phyloP scores from a whole-genome alignment of 23 tunicate species.

The Ciona savignyi region DNA sequence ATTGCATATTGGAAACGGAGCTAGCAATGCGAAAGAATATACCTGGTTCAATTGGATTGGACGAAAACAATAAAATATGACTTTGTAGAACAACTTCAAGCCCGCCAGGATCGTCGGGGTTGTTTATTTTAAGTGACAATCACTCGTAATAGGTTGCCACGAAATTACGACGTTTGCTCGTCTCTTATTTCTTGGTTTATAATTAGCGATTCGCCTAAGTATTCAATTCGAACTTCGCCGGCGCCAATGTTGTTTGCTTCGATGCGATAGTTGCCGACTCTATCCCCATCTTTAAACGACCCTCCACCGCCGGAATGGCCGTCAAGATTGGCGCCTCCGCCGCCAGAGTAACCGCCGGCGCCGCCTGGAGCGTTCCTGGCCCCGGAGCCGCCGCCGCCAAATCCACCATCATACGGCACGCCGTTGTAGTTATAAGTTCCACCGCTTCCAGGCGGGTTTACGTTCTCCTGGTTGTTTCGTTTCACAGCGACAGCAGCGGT shows the following conservation, averaged over 20 bases:
- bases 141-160: neutral
- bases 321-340: conserved; percentile 88
- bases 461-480: conserved; percentile 24
- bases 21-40: too few relatives aligned
- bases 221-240: conserved; percentile 68
- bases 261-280: conserved; percentile 8
- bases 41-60: too few relatives aligned
- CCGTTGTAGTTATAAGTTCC: conserved; percentile 47
- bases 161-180: neutral
- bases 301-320: conserved; percentile 99
- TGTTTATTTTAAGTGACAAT: neutral
- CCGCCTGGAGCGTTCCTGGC: conserved; percentile 90
- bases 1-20: too few relatives aligned
- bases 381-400: conserved; percentile 98
- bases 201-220: conserved; percentile 25
- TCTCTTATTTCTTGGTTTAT: neutral
- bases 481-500: conserved; percentile 65
- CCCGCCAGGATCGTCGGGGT: too few relatives aligned
- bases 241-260: conserved; percentile 53
- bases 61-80: too few relatives aligned
- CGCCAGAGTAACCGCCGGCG: conserved; percentile 99
- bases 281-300: conserved; percentile 33
- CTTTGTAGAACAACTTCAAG: too few relatives aligned
- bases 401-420: conserved; percentile 62
- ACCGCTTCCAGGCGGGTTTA: conserved; percentile 39